Percentiles rank a stretch among this genome's conserved stretches.
phyloP scores from a whole-genome alignment of 35 echinoderm and acorn worm species.

The Apostichopus parvimensis region DNA sequence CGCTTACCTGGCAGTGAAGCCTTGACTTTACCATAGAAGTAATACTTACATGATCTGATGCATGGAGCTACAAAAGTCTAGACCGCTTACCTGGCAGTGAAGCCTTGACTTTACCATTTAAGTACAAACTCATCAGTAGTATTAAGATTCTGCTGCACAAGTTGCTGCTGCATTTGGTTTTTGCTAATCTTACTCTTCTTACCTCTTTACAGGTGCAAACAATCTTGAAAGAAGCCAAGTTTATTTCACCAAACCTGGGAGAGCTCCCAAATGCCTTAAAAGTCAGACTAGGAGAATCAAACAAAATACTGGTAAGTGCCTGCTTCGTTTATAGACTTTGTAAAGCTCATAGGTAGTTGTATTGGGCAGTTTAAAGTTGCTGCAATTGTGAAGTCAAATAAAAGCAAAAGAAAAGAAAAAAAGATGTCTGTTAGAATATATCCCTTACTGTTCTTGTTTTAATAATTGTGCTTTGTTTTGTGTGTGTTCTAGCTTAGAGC shows the following conservation, averaged over 20 bases:
- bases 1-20: too few relatives aligned
- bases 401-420: background rate
- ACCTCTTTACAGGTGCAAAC: conserved; percentile 55
- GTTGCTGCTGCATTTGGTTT: too few relatives aligned
- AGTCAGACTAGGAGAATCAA: conserved; percentile 86
- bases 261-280: conserved; percentile 84
- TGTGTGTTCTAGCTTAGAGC: too few relatives aligned
- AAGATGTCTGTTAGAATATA: background rate
- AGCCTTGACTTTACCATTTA: background rate
- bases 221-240: conserved; percentile 89
- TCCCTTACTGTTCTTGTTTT: too few relatives aligned
- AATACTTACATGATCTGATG: too few relatives aligned
- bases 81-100: too few relatives aligned
- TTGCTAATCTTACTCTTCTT: background rate
- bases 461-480: too few relatives aligned
- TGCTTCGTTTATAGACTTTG: background rate
- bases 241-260: conserved; percentile 93
- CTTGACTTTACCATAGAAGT: too few relatives aligned
- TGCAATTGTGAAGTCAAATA: too few relatives aligned
- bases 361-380: background rate
- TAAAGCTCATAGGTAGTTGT: background rate
- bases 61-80: too few relatives aligned
- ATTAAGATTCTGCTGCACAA: too few relatives aligned
- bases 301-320: conserved; percentile 86
- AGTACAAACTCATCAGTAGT: too few relatives aligned